phyloP scores from a whole-genome alignment of 1,140 invertebrate genomes.

The Nebria ingens region DNA sequence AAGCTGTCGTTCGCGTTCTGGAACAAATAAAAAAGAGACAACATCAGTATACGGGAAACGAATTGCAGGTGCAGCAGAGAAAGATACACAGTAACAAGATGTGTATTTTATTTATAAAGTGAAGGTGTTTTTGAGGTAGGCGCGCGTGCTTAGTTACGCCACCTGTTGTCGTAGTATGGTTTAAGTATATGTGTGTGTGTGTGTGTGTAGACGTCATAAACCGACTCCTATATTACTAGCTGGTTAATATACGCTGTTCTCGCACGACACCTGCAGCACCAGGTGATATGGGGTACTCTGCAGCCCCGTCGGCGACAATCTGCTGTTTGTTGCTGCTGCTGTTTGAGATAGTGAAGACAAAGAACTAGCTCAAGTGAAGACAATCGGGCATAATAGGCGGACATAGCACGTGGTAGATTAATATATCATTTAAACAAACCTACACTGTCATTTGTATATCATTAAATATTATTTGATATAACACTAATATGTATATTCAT shows the following conservation, averaged over 20 bases:
- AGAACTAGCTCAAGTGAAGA: not conserved
- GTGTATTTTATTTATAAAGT: not conserved
- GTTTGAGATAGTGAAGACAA: too few species aligned
- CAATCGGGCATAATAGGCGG: too few species aligned
- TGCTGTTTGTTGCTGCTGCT: too few species aligned
- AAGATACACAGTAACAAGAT: not conserved
- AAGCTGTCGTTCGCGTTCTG: conserved; percentile 24
- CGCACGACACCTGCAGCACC: not conserved
- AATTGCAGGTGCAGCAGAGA: conserved; percentile 1
- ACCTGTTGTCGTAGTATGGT: not conserved
- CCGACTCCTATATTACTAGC: not conserved
- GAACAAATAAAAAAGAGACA: conserved; percentile 21
- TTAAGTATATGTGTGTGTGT: not conserved
- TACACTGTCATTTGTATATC: too few species aligned
- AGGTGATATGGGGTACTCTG: not conserved
- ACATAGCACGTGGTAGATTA: too few species aligned
- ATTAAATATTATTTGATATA: too few species aligned
- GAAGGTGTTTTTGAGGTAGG: not conserved
- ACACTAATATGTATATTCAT: too few species aligned
- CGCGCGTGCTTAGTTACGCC: not conserved
- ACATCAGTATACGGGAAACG: not conserved
- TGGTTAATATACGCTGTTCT: not conserved
- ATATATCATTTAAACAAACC: too few species aligned
- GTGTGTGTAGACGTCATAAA: not conserved
- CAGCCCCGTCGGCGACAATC: not conserved